Evolutionary conservation across 2,888 invertebrate species (phyloP).

Genomic region (Stenoptilia bipunctidactyla): DNA sequence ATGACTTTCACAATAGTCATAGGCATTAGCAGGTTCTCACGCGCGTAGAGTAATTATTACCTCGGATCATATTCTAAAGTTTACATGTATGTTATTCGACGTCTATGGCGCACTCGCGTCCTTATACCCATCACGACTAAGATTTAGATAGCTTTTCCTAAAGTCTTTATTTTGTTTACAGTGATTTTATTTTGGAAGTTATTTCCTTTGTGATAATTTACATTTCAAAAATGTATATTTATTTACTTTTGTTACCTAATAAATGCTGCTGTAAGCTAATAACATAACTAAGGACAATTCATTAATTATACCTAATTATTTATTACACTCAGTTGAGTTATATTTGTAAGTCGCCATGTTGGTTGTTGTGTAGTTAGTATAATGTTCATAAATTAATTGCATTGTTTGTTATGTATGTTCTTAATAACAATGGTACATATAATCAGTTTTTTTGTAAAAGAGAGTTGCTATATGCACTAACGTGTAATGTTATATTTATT

Average conservation of each 20-base stretch:
- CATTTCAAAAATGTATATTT: neutral
- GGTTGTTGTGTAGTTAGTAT: conserved; percentile 29
- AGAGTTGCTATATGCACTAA: neutral
- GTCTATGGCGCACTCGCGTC: neutral
- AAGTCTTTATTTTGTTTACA: conserved; percentile 1
- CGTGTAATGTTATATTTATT: conserved; percentile 4
- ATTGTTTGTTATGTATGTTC: neutral
- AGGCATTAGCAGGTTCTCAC: neutral
- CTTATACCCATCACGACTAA: neutral
- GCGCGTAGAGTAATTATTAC: too few species aligned
- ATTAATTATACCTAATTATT: conserved; percentile 33
- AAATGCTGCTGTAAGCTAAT: neutral
- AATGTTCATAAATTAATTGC: conserved; percentile 12
- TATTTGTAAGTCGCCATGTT: conserved; percentile 21
- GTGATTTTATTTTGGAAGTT: neutral
- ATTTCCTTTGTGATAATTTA: neutral
- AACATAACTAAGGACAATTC: conserved; percentile 13
- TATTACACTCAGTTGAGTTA: conserved; percentile 25
- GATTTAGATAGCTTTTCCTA: neutral
- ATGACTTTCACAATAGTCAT: conserved; percentile 5
- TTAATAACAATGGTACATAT: neutral
- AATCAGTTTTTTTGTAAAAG: neutral
- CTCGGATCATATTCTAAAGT: neutral
- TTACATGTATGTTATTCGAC: neutral
- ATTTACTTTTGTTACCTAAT: neutral